phyloP scores from a whole-genome alignment of 2,113 vertebrate genomes.

The Alexandromys fortis region DNA sequence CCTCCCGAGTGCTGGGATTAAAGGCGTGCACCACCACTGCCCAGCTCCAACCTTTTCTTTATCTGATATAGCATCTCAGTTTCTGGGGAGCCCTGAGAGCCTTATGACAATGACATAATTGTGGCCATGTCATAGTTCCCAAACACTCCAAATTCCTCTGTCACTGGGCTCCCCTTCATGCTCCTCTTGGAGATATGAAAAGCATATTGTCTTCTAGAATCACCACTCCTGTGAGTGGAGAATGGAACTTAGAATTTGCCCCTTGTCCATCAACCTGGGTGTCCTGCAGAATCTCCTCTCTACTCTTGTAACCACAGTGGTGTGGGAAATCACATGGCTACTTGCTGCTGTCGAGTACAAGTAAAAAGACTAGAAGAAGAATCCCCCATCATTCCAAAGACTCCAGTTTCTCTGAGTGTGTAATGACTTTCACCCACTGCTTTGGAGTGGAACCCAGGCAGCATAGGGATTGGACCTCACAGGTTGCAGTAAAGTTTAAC shows the following conservation, averaged over 20 bases:
- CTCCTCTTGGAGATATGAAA: not conserved
- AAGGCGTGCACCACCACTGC: no score
- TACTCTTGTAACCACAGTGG: no score
- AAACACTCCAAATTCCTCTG: not conserved
- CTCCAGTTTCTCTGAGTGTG: not conserved
- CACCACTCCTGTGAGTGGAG: not conserved
- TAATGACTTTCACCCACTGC: not conserved
- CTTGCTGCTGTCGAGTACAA: not conserved
- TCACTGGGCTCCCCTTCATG: not conserved
- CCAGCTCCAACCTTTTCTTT: not conserved
- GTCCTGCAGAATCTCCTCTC: not conserved
- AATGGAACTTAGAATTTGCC: not conserved
- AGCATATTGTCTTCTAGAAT: not conserved
- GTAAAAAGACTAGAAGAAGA: fast-evolving
- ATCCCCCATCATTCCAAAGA: not conserved
- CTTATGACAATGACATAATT: not conserved
- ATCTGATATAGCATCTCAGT: not conserved
- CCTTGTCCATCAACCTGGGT: not conserved
- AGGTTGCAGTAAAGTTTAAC: not conserved
- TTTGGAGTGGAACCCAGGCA: not conserved
- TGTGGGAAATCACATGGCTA: no score
- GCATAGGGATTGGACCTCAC: fast-evolving
- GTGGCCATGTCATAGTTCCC: no score
- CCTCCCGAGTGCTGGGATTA: no score
- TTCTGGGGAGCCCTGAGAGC: not conserved